phyloP scores from a whole-genome alignment of 1,140 invertebrate species.

The Muscidifurax raptorellus region DNA sequence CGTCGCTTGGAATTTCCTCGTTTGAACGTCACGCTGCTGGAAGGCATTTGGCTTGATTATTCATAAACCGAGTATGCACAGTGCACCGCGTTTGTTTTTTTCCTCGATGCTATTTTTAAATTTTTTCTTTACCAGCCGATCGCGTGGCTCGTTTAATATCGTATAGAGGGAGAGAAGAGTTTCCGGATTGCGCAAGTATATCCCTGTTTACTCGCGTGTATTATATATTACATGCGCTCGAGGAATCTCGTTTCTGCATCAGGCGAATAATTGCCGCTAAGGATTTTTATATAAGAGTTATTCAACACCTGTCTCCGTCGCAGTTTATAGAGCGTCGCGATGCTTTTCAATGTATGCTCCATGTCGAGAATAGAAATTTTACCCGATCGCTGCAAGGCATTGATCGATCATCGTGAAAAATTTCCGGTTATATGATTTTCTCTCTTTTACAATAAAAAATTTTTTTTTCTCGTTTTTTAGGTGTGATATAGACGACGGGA shows the following conservation, averaged over 20 bases:
- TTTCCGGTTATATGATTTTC: no score
- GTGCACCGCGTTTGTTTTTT: background rate
- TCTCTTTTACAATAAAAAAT: no score
- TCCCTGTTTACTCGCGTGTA: background rate
- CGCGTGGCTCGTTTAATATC: background rate
- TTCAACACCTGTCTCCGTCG: background rate
- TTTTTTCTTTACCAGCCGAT: background rate
- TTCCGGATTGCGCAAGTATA: background rate
- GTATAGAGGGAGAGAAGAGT: background rate
- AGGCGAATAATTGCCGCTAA: background rate
- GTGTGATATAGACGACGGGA: no score
- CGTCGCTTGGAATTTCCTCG: background rate
- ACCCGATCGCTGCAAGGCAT: no score
- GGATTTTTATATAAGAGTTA: background rate
- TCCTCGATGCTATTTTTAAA: background rate
- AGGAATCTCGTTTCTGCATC: background rate
- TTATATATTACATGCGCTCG: background rate
- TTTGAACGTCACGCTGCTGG: background rate
- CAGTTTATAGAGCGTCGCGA: background rate
- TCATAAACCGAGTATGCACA: background rate
- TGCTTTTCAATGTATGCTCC: background rate
- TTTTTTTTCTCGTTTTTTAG: no score
- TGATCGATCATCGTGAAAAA: no score
- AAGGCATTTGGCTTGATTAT: background rate
- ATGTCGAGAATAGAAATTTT: background rate